Conservation (phyloP, 2,797 vertebrate species). For the Parauchenoglanis ngamensis region DNA sequence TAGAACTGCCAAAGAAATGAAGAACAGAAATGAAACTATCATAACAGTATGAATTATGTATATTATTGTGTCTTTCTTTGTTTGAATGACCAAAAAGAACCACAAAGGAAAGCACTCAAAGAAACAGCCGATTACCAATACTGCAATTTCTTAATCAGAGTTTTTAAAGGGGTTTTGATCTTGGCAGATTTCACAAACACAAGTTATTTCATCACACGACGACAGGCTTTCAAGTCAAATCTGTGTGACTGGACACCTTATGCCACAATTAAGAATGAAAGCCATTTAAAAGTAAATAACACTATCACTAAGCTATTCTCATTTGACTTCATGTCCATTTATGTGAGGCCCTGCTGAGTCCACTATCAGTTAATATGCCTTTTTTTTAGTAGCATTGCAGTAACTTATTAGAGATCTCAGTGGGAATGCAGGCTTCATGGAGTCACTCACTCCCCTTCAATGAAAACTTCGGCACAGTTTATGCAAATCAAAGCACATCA, state of each 20-base stretch:
- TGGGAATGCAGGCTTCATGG: slow-evolving; percentile 39
- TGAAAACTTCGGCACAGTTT: slow-evolving; percentile 42
- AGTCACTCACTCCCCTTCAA: slow-evolving; percentile 43
- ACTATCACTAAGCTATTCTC: slow-evolving; percentile 55
- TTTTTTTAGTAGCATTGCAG: slow-evolving; percentile 51
- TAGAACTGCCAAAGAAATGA: background rate
- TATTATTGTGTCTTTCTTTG: background rate
- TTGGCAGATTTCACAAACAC: background rate
- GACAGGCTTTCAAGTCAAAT: slow-evolving; percentile 32
- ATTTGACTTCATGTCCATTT: slow-evolving; percentile 61
- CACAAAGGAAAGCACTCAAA: slow-evolving; percentile 9
- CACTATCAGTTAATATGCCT: slow-evolving; percentile 58
- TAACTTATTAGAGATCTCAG: slow-evolving; percentile 55
- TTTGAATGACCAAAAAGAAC: background rate
- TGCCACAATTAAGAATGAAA: slow-evolving; percentile 45
- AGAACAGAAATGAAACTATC: background rate
- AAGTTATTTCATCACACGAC: slow-evolving; percentile 22
- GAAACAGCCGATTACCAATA: slow-evolving; percentile 9
- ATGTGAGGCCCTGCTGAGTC: slow-evolving; percentile 53
- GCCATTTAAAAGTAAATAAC: slow-evolving; percentile 51
- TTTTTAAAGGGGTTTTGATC: slow-evolving; percentile 26
- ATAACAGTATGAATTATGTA: slow-evolving; percentile 6
- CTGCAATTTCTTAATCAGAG: background rate
- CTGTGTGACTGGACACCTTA: background rate
- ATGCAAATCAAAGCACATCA: slow-evolving; percentile 45